Evolutionary conservation across 1,140 invertebrate genomes (phyloP).

Genomic region (Euura lappo): DNA sequence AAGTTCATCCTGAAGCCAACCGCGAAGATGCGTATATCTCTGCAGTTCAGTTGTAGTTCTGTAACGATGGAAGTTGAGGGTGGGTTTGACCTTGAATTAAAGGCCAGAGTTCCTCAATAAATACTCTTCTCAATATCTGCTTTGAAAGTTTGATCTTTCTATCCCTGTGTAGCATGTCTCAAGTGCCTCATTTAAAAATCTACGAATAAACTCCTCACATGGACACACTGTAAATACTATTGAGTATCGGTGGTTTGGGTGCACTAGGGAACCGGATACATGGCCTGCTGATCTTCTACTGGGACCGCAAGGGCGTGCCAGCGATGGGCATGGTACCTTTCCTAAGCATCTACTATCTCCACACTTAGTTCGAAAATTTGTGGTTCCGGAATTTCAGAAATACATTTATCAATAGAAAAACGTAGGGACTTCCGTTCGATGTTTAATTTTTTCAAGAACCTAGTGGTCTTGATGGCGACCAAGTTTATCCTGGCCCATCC

Average conservation of each 20-base stretch:
- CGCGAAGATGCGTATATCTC: constrained; percentile 34
- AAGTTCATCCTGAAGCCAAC: constrained; percentile 39
- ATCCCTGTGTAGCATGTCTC: too few relatives aligned
- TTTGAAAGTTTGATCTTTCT: too few relatives aligned
- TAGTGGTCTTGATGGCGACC: constrained; percentile 54
- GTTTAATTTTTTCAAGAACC: constrained; percentile 64
- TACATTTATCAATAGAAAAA: constrained; percentile 41
- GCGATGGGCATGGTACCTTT: neutral
- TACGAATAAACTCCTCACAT: too few relatives aligned
- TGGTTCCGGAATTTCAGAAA: constrained; percentile 2
- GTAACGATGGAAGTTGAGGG: constrained; percentile 34
- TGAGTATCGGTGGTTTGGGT: neutral
- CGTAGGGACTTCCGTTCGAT: constrained; percentile 61
- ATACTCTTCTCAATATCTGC: too few relatives aligned
- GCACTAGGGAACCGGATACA: neutral
- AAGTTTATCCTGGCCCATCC: constrained; percentile 45
- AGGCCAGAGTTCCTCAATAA: constrained; percentile 26
- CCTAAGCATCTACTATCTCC: neutral
- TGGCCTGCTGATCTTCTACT: neutral
- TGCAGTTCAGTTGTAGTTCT: constrained; percentile 32
- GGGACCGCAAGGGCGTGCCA: constrained; percentile 8
- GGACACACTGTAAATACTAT: too few relatives aligned
- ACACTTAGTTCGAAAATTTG: neutral
- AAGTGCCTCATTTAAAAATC: too few relatives aligned
- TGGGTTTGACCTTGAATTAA: constrained; percentile 45